phyloP scores from a whole-genome alignment of 2,113 vertebrate species.

The Gobiocypris rarus region DNA sequence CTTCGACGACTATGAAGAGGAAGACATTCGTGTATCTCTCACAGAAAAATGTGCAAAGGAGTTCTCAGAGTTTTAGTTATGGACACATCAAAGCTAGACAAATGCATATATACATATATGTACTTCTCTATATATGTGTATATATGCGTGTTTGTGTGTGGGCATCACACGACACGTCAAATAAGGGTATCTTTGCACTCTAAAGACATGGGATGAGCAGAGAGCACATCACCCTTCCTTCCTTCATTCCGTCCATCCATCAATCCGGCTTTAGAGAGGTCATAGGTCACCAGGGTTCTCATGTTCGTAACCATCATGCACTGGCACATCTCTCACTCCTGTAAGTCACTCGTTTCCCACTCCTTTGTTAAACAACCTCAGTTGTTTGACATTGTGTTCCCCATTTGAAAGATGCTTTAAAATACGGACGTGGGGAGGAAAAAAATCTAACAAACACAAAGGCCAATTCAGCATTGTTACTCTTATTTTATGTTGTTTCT shows the following conservation, averaged over 20 bases:
- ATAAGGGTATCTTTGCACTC: constrained; percentile 91
- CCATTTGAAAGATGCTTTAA: constrained; percentile 52
- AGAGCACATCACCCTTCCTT: constrained; percentile 87
- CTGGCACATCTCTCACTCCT: constrained; percentile 70
- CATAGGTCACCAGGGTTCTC: constrained; percentile 83
- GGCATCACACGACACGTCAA: constrained; percentile 51
- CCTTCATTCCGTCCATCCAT: constrained; percentile 80
- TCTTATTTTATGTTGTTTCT: constrained; percentile 55
- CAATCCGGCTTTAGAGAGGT: constrained; percentile 86
- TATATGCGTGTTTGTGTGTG: constrained; percentile 31
- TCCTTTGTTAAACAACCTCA: constrained; percentile 53
- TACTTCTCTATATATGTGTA: constrained; percentile 34
- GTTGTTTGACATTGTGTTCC: constrained; percentile 77
- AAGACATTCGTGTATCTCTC: constrained; percentile 96
- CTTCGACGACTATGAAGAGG: constrained; percentile 99
- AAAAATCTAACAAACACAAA: constrained; percentile 45
- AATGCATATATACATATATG: constrained; percentile 33
- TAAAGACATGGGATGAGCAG: constrained; percentile 89
- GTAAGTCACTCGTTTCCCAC: constrained; percentile 67
- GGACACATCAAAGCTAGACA: constrained; percentile 83
- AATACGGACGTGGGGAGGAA: constrained; percentile 54
- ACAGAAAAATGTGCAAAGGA: constrained; percentile 98
- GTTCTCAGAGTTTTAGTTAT: constrained; percentile 96
- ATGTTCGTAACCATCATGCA: constrained; percentile 81
- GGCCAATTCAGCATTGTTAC: constrained; percentile 73